Base-by-base conservation (phyloP, 2,113 vertebrate genomes). In the Scortum barcoo region DNA sequence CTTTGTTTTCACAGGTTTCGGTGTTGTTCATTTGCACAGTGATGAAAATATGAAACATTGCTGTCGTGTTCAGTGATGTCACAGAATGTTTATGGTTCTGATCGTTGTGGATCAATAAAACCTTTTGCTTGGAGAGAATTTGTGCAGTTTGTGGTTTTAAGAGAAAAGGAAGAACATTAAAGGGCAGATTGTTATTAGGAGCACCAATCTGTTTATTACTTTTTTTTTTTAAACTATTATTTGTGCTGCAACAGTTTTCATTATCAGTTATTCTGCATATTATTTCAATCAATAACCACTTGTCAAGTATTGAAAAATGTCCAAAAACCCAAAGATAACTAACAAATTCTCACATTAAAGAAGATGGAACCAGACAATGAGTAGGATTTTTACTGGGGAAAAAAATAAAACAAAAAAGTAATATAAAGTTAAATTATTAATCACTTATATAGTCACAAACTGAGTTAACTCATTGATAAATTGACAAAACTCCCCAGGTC, bases 31-130 rank as follows among this genome's bases (percentile, higher is more conserved):
- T 91, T 93, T 93, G 88, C 84, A 90, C 88, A 91, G 89, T 92
- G 91, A 81, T 77, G 66, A 84, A 87, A 91, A 89, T 86, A 72
- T 80, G 58, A 76, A 84, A 90, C 88, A 88, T 93, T 90, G 81
- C 90, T 88, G 88, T 94, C 85, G 90, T 91, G 88, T 92, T 91
- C 85, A 89, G 89, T 94, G 75, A 93, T 92, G 92, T 92, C 86
- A 88, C 81, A 81, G 80, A 90, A 92, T 93, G 93, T 92, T 36
- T 90, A 86, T 48, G 77, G 83, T 91, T 93, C 90, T 86, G 92
- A 92, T 92, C 88, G 74, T 92, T 93, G 90, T 92, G 76, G 89
- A 91, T 93, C 89, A 94, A 95, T 95, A 93, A 95, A 89, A 81
- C 68, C 72, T 84, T 93, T 94, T 93, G 87, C 90, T 89, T 90